Evolutionary conservation across 2,888 invertebrate genomes (phyloP), one percentile per base, ranked within the genome.

Genomic region (Amphipoea lucens): DNA sequence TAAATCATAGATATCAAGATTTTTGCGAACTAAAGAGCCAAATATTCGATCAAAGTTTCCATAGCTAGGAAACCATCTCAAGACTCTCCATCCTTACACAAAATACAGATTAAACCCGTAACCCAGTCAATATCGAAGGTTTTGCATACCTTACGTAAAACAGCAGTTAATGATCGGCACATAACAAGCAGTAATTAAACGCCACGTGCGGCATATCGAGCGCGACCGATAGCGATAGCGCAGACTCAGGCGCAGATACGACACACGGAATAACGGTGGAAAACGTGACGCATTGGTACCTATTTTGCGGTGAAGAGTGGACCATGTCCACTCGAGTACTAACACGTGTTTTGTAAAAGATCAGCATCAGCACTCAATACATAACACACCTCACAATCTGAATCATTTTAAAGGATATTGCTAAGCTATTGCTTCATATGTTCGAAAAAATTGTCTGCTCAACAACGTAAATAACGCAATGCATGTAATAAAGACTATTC

Each of bases 171-270:
- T 81, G 73, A 75, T 20, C 62, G 69, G 29, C 48, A n/a, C 68
- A 77, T 77, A 83, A 82, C 79, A 69, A 82, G 79, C 75, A 36
- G 66, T 76, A 79, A 86, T 86, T 86, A 86, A 86, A 72, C 71
- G 63, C 68, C 83, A 78, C 86, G 86, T 86, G 88, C 76, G 75
- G 11, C 54, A 86, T 74, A 67, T 82, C 84, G 89, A 88, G 87
- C 84, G 73, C 73, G 71, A 84, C 79, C 69, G 68, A 68, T 65
- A 78, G 76, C 42, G 66, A 68, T 65, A 78, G 76, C 42, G 66
- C 62, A 57, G 23, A 6, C 48, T 76, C 20, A n/a, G 20, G 9
- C 45, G 67, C 67, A 83, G 78, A 79, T 54, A 60, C 65, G 83
- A 78, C 78, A 82, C 65, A 71, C 2, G n/a, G 12, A 2, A 20